Base-by-base conservation (phyloP, 2,888 invertebrate species). In the Drepana falcataria region DNA sequence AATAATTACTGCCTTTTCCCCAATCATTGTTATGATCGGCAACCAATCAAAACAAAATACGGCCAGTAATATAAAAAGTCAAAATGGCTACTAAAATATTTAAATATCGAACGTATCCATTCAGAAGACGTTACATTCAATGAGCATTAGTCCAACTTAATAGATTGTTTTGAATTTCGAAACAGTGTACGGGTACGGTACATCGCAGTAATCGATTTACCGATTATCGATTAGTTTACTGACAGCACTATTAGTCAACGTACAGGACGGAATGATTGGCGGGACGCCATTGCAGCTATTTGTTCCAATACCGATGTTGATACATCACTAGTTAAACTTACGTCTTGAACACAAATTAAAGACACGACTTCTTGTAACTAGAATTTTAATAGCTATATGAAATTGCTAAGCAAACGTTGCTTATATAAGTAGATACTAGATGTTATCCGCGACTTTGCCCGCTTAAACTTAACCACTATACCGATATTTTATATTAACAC, bases 221-320 rank as follows among this genome's bases (percentile, higher is more conserved):
- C 67, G 71, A 71, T 69, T 72, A 76, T 76, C 77, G 79, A 80
- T 82, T 76, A 77, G 69, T 65, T 63, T 69, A 67, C 74, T 75
- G 81, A 81, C 81, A 80, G 77, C 72, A 75, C 81, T 76, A 81
- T 82, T 75, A 79, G 75, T 77, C 76, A 77, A 65, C 60, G 65
- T 59, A 66, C 58, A 64, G 51, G 40, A 64, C 60, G 66, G 62
- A 64, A 68, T 79, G 79, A 78, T 79, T 76, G 77, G 75, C 80
- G 64, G 68, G 67, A 68, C 59, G 63, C 66, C 64, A 61, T 68
- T 65, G 63, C 56, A 58, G 60, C 59, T 60, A 61, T 60, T 77
- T 73, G 71, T 72, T 73, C 68, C 68, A 65, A 68, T 70, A 68
- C 65, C n/a, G 54, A 35, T 35, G 47, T 41, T 56, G 72, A 81